phyloP scores from a whole-genome alignment of 2,888 invertebrate species.

The Nomada flava region DNA sequence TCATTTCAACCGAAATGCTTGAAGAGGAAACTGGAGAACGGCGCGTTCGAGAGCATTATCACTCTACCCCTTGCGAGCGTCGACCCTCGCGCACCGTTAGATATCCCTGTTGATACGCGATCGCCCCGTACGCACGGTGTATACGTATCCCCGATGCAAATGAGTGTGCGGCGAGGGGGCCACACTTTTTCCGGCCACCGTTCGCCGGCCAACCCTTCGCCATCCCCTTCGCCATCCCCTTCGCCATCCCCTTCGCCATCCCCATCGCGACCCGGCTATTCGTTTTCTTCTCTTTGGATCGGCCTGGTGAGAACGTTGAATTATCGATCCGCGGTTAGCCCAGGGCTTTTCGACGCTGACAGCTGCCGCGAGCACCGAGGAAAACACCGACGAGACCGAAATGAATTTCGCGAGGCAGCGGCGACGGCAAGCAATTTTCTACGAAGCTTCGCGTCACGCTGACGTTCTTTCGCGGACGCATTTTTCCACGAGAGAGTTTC shows the following conservation, averaged over 20 bases:
- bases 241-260: constrained; percentile 5
- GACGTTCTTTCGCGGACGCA: background rate
- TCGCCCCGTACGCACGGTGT: constrained; percentile 7
- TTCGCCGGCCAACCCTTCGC: constrained; percentile 11
- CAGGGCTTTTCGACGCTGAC: constrained; percentile 38
- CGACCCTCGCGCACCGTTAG: constrained; percentile 47
- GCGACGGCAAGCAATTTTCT: background rate
- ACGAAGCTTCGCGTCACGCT: background rate
- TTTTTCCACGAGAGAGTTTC: constrained; percentile 35
- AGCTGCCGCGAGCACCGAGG: constrained; percentile 44
- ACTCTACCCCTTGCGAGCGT: constrained; percentile 33
- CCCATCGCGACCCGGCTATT: constrained; percentile 39
- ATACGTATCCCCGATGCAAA: constrained; percentile 61
- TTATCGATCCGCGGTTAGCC: constrained; percentile 66
- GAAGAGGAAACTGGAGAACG: constrained; percentile 7
- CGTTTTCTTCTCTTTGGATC: constrained; percentile 46
- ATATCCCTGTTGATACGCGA: constrained; percentile 62
- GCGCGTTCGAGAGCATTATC: constrained; percentile 45
- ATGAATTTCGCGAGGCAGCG: constrained; percentile 35
- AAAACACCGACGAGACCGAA: constrained; percentile 11
- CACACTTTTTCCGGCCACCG: constrained; percentile 24
- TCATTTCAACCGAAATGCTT: constrained; percentile 40
- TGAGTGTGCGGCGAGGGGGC: constrained; percentile 48
- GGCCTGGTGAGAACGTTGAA: constrained; percentile 56
- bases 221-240: constrained; percentile 9